Conservation (phyloP, 2,113 vertebrate species). For the Campylomormyrus tamandua region DNA sequence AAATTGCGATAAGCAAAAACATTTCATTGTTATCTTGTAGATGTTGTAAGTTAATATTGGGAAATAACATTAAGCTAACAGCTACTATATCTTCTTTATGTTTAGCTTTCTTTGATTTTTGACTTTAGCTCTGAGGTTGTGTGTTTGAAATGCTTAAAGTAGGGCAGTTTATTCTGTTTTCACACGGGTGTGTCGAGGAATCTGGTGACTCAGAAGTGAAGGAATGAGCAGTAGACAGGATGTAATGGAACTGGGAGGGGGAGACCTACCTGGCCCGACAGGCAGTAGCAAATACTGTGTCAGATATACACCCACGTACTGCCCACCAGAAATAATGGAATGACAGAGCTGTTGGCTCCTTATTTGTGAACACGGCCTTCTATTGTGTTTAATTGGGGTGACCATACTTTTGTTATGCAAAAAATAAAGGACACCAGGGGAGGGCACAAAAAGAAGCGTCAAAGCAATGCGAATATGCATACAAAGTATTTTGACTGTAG, state of each 20-base stretch:
- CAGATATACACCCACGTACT: background rate
- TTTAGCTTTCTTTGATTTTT: background rate
- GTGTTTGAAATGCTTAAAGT: background rate
- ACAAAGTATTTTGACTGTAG: background rate
- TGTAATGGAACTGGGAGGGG: conserved; percentile 24
- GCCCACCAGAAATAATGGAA: background rate
- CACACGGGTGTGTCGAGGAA: conserved; percentile 18
- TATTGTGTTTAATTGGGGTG: background rate
- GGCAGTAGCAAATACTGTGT: background rate
- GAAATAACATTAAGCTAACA: background rate
- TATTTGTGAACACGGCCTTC: background rate
- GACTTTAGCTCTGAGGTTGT: background rate
- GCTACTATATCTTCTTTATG: background rate
- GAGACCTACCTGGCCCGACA: conserved; percentile 11
- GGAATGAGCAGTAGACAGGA: conserved; percentile 43
- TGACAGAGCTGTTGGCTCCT: background rate
- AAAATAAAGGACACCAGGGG: background rate
- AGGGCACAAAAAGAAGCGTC: background rate
- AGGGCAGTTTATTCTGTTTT: conserved; percentile 22
- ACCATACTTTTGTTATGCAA: background rate
- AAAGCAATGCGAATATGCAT: background rate
- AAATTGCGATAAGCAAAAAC: background rate
- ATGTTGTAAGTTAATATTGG: background rate
- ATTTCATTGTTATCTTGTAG: background rate
- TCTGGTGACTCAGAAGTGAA: conserved; percentile 35